Conservation (phyloP, 2,888 invertebrate species). For the Coleophora flavipennella region DNA sequence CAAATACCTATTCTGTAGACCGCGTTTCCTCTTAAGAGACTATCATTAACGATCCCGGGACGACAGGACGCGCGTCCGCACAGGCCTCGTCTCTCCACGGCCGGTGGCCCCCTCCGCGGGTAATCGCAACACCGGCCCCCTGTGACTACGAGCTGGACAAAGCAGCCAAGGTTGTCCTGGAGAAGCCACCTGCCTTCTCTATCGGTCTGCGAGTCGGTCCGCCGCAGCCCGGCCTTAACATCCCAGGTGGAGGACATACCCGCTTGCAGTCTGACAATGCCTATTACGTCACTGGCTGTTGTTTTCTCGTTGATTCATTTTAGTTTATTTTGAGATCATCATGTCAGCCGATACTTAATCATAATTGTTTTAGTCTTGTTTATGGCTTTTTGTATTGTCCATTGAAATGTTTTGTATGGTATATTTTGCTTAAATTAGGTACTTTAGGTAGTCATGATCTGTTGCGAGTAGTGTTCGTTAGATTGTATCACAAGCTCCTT, state of each 20-base stretch:
- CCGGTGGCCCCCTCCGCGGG: constrained; percentile 78
- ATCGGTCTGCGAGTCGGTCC: constrained; percentile 72
- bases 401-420: constrained; percentile 2
- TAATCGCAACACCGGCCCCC: constrained; percentile 85
- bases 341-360: no score
- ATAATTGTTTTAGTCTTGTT: no score
- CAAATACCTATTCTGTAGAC: no score
- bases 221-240: constrained; percentile 52
- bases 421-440: no score
- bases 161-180: constrained; percentile 67
- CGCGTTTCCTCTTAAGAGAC: no score
- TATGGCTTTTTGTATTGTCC: constrained; percentile 1
- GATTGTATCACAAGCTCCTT: no score
- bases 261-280: constrained; percentile 9
- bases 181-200: constrained; percentile 74
- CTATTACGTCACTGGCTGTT: no score
- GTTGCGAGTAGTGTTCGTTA: no score
- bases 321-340: no score
- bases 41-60: no score
- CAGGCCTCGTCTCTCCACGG: constrained; percentile 86
- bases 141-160: constrained; percentile 91
- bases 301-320: no score
- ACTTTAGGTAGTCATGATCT: no score
- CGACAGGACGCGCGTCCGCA: constrained; percentile 76
- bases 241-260: constrained; percentile 62